Percentiles rank a stretch among this genome's conserved stretches.
These are phyloP conservation scores for Dryocosmus kuriphilus DNA, from an alignment of 2,888 invertebrate genomes.

Conservation along the genomic window DNA sequence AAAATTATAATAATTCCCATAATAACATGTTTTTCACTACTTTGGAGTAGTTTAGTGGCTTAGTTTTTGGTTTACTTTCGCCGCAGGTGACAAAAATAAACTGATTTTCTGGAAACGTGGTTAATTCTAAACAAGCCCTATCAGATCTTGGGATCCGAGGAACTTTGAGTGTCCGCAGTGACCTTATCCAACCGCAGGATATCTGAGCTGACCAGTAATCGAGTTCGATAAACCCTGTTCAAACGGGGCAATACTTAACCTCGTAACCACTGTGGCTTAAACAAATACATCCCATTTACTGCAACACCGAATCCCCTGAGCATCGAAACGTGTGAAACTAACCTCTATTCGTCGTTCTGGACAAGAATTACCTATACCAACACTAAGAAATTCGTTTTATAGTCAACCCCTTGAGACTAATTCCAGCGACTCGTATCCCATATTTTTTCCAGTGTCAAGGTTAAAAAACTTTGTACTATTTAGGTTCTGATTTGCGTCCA, in stretches of 20 bases:
- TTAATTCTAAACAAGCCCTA: neutral
- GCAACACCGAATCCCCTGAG: slow-evolving; percentile 41
- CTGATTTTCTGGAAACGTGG: slow-evolving; percentile 51
- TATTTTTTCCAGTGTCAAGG: neutral
- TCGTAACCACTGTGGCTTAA: slow-evolving; percentile 51
- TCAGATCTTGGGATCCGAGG: slow-evolving; percentile 42
- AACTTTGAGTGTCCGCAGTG: slow-evolving; percentile 54
- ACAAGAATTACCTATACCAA: neutral
- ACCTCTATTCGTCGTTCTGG: slow-evolving; percentile 41
- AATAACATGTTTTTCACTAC: too few relatives aligned
- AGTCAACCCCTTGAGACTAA: neutral
- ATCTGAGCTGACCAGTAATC: slow-evolving; percentile 61
- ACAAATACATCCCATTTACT: slow-evolving; percentile 60
- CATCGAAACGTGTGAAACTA: slow-evolving; percentile 45
- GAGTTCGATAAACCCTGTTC: slow-evolving; percentile 58
- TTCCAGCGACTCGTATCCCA: neutral
- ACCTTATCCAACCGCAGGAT: slow-evolving; percentile 54
- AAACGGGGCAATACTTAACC: slow-evolving; percentile 55
- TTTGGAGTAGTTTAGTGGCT: too few relatives aligned
- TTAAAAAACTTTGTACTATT: neutral
- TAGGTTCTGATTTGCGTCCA: neutral
- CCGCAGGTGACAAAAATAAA: slow-evolving; percentile 17
- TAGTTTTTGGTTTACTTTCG: neutral
- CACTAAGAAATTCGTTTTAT: neutral
- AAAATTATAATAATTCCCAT: too few relatives aligned